A percentile compares a stretch with the other conserved stretches of the same genome.
Conservation (phyloP, 2,113 vertebrate genomes). For the Thomomys bottae region DNA sequence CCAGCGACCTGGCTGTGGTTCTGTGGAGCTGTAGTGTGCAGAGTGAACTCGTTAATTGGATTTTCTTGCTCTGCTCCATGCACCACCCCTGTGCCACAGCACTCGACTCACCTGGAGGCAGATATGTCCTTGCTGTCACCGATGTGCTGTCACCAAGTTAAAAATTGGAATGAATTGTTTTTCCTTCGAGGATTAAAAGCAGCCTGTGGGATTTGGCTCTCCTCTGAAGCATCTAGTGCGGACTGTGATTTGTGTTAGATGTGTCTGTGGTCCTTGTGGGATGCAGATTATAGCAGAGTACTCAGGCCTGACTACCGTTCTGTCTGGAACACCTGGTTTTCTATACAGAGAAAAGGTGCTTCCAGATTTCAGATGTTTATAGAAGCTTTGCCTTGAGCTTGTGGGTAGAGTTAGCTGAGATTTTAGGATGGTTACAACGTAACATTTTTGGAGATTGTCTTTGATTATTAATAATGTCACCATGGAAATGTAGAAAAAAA, state of each 20-base stretch:
- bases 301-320: not conserved
- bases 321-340: not conserved
- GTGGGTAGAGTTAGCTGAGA: not conserved
- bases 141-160: not conserved
- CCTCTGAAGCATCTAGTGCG: not conserved
- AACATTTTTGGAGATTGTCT: not conserved
- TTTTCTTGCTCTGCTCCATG: not conserved
- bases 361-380: too few relatives aligned
- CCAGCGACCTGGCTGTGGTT: constrained; percentile 7
- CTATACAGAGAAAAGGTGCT: not conserved
- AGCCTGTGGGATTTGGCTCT: not conserved
- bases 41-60: constrained; percentile 21
- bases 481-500: not conserved
- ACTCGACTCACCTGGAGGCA: not conserved
- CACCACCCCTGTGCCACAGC: not conserved
- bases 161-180: not conserved
- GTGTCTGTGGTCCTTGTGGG: not conserved
- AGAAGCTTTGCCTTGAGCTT: not conserved
- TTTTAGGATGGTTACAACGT: too few relatives aligned
- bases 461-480: not conserved
- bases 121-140: not conserved
- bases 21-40: not conserved
- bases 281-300: too few relatives aligned
- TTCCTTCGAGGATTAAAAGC: not conserved
- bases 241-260: not conserved